Base-by-base conservation (phyloP, 2,113 vertebrate species). In the Phalacrocorax carbo region DNA sequence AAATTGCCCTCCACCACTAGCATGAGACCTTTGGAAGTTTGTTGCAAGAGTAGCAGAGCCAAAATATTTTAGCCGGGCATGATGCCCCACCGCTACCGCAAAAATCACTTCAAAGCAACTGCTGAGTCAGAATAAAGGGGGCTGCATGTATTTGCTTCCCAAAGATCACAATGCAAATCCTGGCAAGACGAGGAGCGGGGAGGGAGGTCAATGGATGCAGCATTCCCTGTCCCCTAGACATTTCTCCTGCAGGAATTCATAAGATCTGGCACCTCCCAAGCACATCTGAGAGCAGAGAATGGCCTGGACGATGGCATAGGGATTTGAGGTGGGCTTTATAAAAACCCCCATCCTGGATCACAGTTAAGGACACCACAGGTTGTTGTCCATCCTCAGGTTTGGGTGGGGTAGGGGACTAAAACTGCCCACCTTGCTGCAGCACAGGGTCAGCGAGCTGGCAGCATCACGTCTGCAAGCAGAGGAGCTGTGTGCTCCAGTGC, bases 1-100 rank as follows among this genome's bases (percentile, higher is more conserved):
- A 96, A 98, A 97, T 98, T 97, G 97, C 94, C 93, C 96, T 98
- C 93, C 85, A 95, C 96, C 89, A 1, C 95, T 94, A 97, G 96
- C 91, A 96, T 95, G 94, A 98, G 94, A 96, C 96, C 96, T 97
- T 94, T 94, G 93, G 94, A 97, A 97, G 94, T 95, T 98, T 97
- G 90, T 80, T 90, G 92, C 42, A 10, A 95, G 86, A 94, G 79
- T 36, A 92, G 38, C 49, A 38, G 69, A 97, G 96, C 96, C 96
- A 97, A 98, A 95, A 96, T 96, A 96, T 95, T 97, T 96, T 52
- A 94, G 61, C 92, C 17, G 83, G 96, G 95, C 97, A 95, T 92
- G 94, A 80, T 97, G 96, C 95, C 96, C 92, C 95, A 92, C 93
- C 40, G 2, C 96, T 96, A 93, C 95, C 69, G 3, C 94, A 95